These are phyloP conservation scores for Dromococcyx pavoninus DNA, from an alignment of 2,797 vertebrate species.

Conservation along the genomic window DNA sequence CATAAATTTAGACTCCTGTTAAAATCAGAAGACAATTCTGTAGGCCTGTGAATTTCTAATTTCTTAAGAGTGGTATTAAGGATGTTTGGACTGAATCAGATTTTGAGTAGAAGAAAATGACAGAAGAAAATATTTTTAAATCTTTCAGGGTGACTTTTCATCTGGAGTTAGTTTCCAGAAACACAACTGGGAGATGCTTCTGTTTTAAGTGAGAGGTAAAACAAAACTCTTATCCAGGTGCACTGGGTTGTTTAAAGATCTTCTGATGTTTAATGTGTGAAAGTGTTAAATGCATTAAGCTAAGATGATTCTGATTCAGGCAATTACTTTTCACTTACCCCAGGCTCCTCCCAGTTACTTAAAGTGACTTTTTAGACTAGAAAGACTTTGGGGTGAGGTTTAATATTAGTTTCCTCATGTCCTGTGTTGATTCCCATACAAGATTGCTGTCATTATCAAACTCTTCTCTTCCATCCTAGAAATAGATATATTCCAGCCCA, in stretches of 20 bases:
- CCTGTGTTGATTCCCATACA: neutral
- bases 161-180: neutral
- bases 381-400: neutral
- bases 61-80: neutral
- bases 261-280: neutral
- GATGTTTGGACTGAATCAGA: neutral
- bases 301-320: conserved; percentile 7
- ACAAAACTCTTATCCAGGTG: neutral
- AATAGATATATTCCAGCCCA: neutral
- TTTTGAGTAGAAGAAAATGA: neutral
- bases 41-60: neutral
- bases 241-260: neutral
- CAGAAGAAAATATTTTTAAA: neutral
- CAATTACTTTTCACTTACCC: conserved; percentile 12
- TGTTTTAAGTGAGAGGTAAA: neutral
- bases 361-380: neutral
- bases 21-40: neutral
- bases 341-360: neutral
- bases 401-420: neutral
- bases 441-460: neutral
- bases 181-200: neutral
- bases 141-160: neutral
- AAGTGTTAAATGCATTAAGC: neutral
- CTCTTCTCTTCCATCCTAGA: neutral
- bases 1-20: neutral